Conservation (phyloP, 1,140 invertebrate genomes). For the Hyles euphorbiae region DNA sequence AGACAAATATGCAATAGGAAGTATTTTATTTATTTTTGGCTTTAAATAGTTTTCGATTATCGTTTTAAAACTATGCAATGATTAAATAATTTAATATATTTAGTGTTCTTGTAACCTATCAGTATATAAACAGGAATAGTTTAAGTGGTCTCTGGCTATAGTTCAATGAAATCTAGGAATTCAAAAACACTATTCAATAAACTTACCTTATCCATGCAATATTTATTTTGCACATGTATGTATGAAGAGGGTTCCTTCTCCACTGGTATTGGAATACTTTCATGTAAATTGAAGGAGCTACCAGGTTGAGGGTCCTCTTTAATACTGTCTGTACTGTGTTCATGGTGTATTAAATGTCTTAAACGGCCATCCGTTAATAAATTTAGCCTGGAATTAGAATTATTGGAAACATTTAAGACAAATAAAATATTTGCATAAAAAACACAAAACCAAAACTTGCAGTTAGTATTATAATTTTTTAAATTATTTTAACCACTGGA, state of each 20-base stretch:
- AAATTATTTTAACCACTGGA: too few species aligned
- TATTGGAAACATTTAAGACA: background rate
- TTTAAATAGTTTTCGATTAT: too few species aligned
- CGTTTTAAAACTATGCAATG: too few species aligned
- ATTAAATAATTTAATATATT: too few species aligned
- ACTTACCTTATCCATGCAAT: constrained; percentile 85
- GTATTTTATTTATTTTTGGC: too few species aligned
- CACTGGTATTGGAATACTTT: constrained; percentile 60
- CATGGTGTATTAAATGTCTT: constrained; percentile 80
- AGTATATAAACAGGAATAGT: too few species aligned
- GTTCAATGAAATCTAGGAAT: too few species aligned
- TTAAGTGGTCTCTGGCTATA: too few species aligned
- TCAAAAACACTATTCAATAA: background rate
- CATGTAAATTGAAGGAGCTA: constrained; percentile 52
- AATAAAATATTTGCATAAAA: background rate
- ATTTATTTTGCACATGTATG: constrained; percentile 84
- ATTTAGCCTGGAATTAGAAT: constrained; percentile 70
- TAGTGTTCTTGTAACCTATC: too few species aligned
- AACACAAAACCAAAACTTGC: background rate
- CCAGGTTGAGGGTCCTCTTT: constrained; percentile 58
- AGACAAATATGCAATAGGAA: too few species aligned
- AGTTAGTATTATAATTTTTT: too few species aligned
- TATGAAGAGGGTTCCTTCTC: constrained; percentile 77
- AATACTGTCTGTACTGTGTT: constrained; percentile 73
- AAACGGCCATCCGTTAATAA: constrained; percentile 82